phyloP scores from a whole-genome alignment of 2,797 vertebrate genomes.

The Sebastes goodei region DNA sequence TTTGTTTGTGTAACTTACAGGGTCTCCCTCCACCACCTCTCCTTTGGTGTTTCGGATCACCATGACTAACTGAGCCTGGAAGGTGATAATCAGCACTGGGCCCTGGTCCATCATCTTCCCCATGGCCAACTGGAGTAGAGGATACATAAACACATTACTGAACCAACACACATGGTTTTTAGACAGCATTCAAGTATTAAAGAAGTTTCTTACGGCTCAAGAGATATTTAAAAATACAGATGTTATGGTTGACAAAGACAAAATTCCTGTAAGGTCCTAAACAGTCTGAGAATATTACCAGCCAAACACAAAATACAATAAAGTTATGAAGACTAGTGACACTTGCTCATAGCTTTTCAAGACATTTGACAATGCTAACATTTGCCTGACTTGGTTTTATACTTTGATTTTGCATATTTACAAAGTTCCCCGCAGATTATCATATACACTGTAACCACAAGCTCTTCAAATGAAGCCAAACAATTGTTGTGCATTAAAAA shows the following conservation, averaged over 20 bases:
- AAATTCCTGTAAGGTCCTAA: not conserved
- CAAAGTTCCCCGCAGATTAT: not conserved
- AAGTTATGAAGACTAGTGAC: not conserved
- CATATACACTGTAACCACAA: not conserved
- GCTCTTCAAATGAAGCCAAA: not conserved
- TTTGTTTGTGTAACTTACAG: slow-evolving; percentile 81
- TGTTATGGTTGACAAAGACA: not conserved
- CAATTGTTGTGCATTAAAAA: not conserved
- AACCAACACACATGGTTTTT: not conserved
- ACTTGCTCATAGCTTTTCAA: not conserved
- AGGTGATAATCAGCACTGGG: slow-evolving; percentile 95
- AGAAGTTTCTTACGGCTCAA: not conserved
- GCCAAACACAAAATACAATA: not conserved
- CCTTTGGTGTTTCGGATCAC: slow-evolving; percentile 89
- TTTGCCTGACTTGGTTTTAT: not conserved
- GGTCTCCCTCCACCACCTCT: slow-evolving; percentile 93
- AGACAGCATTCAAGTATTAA: not conserved
- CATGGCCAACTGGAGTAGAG: slow-evolving; percentile 88
- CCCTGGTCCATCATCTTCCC: slow-evolving; percentile 99
- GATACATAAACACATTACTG: not conserved
- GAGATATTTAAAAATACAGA: not conserved
- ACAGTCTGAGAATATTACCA: not conserved
- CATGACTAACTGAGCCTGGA: slow-evolving; percentile 95
- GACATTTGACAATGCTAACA: not conserved
- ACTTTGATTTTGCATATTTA: not conserved